Percentiles rank a stretch among this genome's conserved stretches.
Evolutionary conservation across 2,888 invertebrate species (phyloP).

Genomic region (Cremastinae sp.): DNA sequence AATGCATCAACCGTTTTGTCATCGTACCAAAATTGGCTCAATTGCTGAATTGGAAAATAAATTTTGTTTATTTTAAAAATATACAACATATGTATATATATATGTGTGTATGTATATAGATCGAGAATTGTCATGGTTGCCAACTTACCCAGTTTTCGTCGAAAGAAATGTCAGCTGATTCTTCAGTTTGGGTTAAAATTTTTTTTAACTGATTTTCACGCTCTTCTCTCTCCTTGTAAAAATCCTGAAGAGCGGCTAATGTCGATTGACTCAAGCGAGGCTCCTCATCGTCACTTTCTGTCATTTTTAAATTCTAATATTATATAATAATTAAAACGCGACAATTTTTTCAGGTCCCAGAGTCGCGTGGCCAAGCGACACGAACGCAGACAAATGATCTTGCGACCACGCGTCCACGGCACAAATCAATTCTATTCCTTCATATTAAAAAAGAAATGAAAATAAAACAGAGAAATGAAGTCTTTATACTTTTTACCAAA

Average conservation of each 20-base stretch:
- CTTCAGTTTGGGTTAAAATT: slow-evolving; percentile 60
- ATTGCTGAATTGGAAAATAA: slow-evolving; percentile 85
- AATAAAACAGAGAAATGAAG: no score
- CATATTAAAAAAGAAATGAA: no score
- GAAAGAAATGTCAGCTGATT: slow-evolving; percentile 81
- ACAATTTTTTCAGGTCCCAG: not conserved
- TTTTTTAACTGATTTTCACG: slow-evolving; percentile 83
- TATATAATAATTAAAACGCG: slow-evolving; percentile 2
- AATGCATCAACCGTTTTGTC: slow-evolving; percentile 88
- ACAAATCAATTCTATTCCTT: no score
- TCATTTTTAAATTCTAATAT: slow-evolving; percentile 64
- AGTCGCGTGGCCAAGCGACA: not conserved
- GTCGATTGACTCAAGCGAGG: slow-evolving; percentile 87
- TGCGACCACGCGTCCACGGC: no score
- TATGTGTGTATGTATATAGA: slow-evolving; percentile 7
- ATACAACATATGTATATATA: not conserved
- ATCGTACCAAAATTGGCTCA: slow-evolving; percentile 99
- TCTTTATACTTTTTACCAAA: no score
- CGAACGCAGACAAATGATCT: no score
- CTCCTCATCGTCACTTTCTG: slow-evolving; percentile 82
- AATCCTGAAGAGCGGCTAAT: slow-evolving; percentile 88
- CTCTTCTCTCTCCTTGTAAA: slow-evolving; percentile 87
- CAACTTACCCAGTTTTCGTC: slow-evolving; percentile 91
- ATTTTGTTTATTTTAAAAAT: not conserved
- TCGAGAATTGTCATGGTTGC: slow-evolving; percentile 32